Evolutionary conservation across 2,113 vertebrate species (phyloP), one percentile per base, ranked within the genome.

Genomic region (Apodemus speciosus): DNA sequence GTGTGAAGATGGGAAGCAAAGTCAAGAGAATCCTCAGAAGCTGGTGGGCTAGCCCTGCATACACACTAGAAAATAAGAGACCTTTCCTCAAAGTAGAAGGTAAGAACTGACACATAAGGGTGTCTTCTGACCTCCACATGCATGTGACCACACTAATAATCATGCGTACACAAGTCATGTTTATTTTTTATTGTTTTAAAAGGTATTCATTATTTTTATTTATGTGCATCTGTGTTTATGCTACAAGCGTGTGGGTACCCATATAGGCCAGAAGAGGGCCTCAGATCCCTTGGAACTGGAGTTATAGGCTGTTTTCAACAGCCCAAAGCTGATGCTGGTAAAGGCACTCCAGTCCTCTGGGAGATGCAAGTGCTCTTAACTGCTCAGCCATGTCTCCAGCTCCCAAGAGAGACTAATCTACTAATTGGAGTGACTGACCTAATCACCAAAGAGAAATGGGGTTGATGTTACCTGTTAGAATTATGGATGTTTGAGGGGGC

Each of bases 381-480:
- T 40, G 56, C 15, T 32, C 6, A 10, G 7, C 20, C 80, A 43
- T 11, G 38, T 64, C 40, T 84, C 15, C 58, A 64, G 80, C 15
- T 64, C 53, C 38, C 38, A 62, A 32, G n/a, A 10, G 14, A 30
- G 16, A 27, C 40, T n/a, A 66, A 68, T 68, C 62, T 85, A 46
- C 62, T 66, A 85, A 88, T 20, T 38, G 38, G 25, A 43, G 25
- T 11, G 53, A 51, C 62, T 83, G 23, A n/a, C n/a, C 23, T 30
- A 10, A 62, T 89, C 66, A 84, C 49, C 35, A 49, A 91, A 88
- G 40, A 92, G 73, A 86, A 92, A 68, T 76, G 30, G 23, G 21
- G 71, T 27, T 75, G 15, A 15, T 84, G 81, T 30, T 85, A 71
- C 4, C 62, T n/a, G 16, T 2, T 68, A 68, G 69, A 64, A 32